These are phyloP conservation scores for Orgyia antiqua DNA, from an alignment of 2,888 invertebrate genomes.

Conservation along the genomic window DNA sequence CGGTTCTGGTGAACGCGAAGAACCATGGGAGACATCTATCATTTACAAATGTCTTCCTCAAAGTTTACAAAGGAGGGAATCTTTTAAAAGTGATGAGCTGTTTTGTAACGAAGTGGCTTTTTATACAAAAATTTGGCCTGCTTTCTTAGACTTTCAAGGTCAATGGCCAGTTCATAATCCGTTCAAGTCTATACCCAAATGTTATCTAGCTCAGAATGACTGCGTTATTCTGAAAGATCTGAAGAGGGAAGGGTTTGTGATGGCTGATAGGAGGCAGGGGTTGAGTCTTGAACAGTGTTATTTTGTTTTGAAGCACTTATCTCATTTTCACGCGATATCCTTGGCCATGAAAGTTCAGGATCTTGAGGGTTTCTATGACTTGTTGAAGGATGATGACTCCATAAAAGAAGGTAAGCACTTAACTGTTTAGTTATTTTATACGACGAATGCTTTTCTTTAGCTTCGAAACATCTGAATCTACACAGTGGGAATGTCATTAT, in stretches of 20 bases:
- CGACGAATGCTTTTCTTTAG: no score
- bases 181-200: constrained; percentile 78
- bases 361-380: constrained; percentile 75
- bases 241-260: constrained; percentile 76
- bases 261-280: constrained; percentile 81
- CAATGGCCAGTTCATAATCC: constrained; percentile 56
- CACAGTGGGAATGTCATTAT: no score
- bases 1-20: constrained; percentile 43
- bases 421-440: no score
- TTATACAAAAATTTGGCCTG: constrained; percentile 84
- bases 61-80: constrained; percentile 80
- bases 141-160: constrained; percentile 78
- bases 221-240: constrained; percentile 80
- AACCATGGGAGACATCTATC: constrained; percentile 81
- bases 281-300: constrained; percentile 79
- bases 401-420: constrained; percentile 64
- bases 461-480: no score
- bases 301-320: constrained; percentile 78
- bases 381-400: constrained; percentile 63
- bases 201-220: constrained; percentile 78
- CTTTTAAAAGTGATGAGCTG: constrained; percentile 83
- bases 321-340: constrained; percentile 81
- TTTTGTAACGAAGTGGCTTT: constrained; percentile 86
- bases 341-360: constrained; percentile 79
- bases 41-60: constrained; percentile 86